phyloP scores from a whole-genome alignment of 2,797 vertebrate species.

The Taeniopygia guttata region DNA sequence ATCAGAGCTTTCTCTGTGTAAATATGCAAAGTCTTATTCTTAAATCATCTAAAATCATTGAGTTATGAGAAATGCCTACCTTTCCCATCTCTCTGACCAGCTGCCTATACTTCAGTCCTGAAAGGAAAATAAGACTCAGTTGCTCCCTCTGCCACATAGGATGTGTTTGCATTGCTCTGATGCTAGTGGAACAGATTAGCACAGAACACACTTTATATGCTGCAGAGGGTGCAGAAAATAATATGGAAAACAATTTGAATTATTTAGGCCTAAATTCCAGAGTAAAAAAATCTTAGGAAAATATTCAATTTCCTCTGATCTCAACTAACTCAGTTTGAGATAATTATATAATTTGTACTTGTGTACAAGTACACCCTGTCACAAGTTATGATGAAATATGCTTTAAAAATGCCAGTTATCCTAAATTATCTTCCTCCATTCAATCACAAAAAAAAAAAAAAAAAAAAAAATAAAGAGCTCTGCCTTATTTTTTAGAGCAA shows the following conservation, averaged over 20 bases:
- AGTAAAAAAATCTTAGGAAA: not conserved
- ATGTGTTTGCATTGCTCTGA: not conserved
- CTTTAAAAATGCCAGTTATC: not conserved
- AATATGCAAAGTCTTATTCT: not conserved
- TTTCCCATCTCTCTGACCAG: not conserved
- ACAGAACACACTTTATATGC: not conserved
- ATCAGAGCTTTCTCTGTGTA: not conserved
- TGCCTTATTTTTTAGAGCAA: slow-evolving; percentile 56
- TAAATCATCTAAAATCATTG: not conserved
- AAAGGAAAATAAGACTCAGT: not conserved
- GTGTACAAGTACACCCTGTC: not conserved
- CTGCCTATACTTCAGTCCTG: not conserved
- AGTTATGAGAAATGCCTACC: not conserved
- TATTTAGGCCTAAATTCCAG: not conserved
- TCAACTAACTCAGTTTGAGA: not conserved
- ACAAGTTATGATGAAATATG: not conserved
- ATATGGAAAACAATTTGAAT: not conserved
- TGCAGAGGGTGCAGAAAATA: not conserved
- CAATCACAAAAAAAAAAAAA: not conserved
- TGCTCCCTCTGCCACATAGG: not conserved
- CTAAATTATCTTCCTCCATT: not conserved
- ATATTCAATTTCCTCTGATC: not conserved
- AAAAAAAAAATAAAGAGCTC: not conserved
- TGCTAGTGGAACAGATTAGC: not conserved
- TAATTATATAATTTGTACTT: slow-evolving; percentile 27